Evolutionary conservation across 2,113 vertebrate species (phyloP).

Genomic region (Puntigrus tetrazona): DNA sequence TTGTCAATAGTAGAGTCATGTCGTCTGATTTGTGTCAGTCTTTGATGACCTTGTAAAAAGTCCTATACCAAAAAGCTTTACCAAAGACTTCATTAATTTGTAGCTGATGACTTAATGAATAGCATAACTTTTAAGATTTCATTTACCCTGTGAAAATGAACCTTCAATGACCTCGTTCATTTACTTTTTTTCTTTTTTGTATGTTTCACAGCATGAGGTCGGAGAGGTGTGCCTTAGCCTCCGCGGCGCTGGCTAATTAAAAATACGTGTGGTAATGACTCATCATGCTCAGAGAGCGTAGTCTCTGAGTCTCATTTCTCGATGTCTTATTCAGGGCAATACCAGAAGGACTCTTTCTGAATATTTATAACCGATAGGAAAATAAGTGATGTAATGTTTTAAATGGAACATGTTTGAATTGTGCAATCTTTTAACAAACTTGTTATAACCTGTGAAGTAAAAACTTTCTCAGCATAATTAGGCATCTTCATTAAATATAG

Average conservation of each 20-base stretch:
- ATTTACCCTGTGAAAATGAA: constrained; percentile 1
- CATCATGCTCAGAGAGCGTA: constrained; percentile 16
- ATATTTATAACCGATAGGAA: constrained; percentile 29
- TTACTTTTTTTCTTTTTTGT: neutral
- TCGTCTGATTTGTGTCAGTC: neutral
- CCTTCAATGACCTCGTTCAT: neutral
- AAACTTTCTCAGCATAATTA: too few species aligned
- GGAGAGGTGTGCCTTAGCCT: constrained; percentile 25
- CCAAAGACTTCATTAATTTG: neutral
- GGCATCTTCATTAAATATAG: too few species aligned
- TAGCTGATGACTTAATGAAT: neutral
- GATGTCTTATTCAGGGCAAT: constrained; percentile 32
- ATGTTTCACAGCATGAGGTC: constrained; percentile 25
- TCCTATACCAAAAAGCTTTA: neutral
- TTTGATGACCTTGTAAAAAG: neutral
- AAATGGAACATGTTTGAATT: neutral
- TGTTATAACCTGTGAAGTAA: too few species aligned
- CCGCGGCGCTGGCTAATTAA: constrained; percentile 38
- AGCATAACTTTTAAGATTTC: neutral
- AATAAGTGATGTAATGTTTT: constrained; percentile 22
- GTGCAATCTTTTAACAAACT: too few species aligned
- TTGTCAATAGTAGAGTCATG: neutral
- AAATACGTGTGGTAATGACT: constrained; percentile 38
- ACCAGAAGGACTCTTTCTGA: constrained; percentile 22
- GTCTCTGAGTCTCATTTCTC: constrained; percentile 39